Evolutionary conservation across 2,888 invertebrate genomes (phyloP), one percentile per base, ranked within the genome.

Genomic region (Hirtodrosophila alboralis): DNA sequence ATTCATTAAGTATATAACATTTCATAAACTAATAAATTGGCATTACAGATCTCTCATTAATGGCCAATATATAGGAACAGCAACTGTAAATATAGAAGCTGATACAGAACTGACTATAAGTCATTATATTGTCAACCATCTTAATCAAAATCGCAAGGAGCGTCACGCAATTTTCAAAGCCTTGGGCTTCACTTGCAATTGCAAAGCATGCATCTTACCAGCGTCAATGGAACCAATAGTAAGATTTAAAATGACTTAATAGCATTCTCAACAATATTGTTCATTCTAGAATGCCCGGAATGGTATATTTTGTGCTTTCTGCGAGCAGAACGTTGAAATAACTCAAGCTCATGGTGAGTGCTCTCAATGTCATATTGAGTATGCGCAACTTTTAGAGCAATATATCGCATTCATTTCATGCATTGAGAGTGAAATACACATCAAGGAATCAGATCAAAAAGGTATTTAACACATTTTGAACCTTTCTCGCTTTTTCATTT

Each of bases 251-350:
- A 4, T 8, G 4, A 4, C 12, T 1, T 37, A 0, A 8, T 1
- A 2, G 9, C 2, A 9, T 18, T 23, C 6, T 27, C 1, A 3
- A 28, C 4, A 4, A 1, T 47, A 7, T 30, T 14, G 9, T 6
- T 1, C 12, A 18, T 14, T 9, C 14, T 45, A 83, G 74, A 70
- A 64, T 28, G 13, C 51, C 10, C 66, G 64, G 14, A 30, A 58
- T 4, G 60, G 36, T 8, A 70, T 80, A 8, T 64, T 28, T 54
- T 83, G 83, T 38, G 60, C 56, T 9, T 34, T 16, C 4, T 75
- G 76, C 9, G 16, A 51, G 1, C 1, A 34, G 9, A 28, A 30
- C 4, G 18, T 31, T 0, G 12, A 52, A 57, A 54, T 78, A 33
- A 73, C 76, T 1, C 68, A 66, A 10, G 45, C 23, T 8, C 28